Evolutionary conservation across 2,797 vertebrate genomes (phyloP).

Genomic region (Eremophila alpestris): DNA sequence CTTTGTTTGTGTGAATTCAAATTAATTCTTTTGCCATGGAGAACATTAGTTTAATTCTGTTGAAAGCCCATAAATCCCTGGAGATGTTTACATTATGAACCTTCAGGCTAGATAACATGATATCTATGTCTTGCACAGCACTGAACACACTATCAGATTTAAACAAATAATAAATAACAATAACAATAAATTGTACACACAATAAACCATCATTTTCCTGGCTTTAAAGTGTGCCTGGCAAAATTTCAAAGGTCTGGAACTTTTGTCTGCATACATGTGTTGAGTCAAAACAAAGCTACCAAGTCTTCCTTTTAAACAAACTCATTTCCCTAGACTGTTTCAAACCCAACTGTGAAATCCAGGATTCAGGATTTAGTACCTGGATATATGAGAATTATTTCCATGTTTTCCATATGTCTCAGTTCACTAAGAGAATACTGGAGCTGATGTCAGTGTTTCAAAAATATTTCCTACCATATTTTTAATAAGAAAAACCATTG

Average conservation of each 20-base stretch:
- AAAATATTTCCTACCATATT: background rate
- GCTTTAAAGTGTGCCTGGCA: background rate
- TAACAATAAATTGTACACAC: background rate
- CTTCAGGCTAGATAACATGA: background rate
- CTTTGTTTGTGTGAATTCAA: background rate
- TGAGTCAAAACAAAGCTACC: background rate
- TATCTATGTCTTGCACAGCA: background rate
- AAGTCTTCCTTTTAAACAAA: background rate
- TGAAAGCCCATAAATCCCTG: background rate
- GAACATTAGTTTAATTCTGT: background rate
- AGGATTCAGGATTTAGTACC: background rate
- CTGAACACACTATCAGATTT: background rate
- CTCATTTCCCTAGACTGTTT: background rate
- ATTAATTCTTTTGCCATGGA: background rate
- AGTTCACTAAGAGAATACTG: background rate
- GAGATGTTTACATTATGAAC: background rate
- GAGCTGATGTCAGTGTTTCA: background rate
- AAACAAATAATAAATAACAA: constrained; percentile 4
- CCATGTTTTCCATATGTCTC: background rate
- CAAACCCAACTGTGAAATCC: background rate
- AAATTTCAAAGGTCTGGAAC: background rate
- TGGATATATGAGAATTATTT: background rate
- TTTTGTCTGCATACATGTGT: background rate
- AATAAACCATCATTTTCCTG: background rate
- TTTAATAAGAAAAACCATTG: background rate